Base-by-base conservation (phyloP, 2,113 vertebrate species). In the Myrmophylax atrothorax region DNA sequence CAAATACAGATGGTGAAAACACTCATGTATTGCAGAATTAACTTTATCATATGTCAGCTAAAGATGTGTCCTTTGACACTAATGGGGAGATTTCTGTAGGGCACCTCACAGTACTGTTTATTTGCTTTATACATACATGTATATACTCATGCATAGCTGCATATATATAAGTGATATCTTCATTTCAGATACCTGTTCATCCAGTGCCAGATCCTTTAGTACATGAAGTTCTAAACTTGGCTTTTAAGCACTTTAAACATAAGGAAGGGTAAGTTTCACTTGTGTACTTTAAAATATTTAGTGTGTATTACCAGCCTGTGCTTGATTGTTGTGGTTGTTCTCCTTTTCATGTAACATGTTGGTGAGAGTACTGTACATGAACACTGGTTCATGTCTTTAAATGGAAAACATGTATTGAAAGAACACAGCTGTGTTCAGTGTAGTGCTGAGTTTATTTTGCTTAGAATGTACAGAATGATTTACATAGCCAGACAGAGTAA, bases 221-320 rank as follows among this genome's bases (percentile, higher is more conserved):
- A 98, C 99, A 99, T 85, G 99, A 99, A 99, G 99, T 99, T 98
- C 98, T 99, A 95, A 99, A 99, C 98, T 98, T 99, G 98, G 99
- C 99, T 97, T 99, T 99, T 97, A 99, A 99, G 99, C 99, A 99
- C 99, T 99, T 99, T 99, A 99, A 99, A 99, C 99, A 99, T 97
- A 99, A 99, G 98, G 99, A 99, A 98, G 99, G 99, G 99, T 99
- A 98, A 99, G 80, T 92, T 72, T 72, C 37, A 38, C 33, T 52
- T 58, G 11, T 42, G 6, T 72, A 5, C 20, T 76, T 72, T 5
- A 47, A 86, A 85, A 40, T 84, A 11, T 12, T 88, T 73, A 35
- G 13, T 55, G 24, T 35, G 6, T 76, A 7, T 74, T 85, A 40
- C 18, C 19, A 55, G 19, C 13, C 35, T 80, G 15, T 67, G 19